Evolutionary conservation across 2,888 invertebrate genomes (phyloP), one percentile per base, ranked within the genome.

Genomic region (Nephrotoma guestfalica): DNA sequence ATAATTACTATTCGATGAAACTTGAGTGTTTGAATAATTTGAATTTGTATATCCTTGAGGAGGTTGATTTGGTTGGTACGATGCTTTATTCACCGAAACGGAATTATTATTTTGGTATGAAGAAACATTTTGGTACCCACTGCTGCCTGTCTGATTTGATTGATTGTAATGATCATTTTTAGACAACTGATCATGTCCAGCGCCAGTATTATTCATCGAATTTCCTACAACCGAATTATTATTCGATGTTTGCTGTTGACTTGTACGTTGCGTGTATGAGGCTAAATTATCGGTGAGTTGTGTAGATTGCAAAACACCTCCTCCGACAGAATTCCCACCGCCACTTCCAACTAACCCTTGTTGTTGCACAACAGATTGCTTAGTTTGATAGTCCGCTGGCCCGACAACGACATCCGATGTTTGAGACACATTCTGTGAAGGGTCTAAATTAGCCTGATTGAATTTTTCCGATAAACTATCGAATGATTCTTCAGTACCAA

Each of bases 401-500:
- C 45, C 47, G 13, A 83, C 83, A 30, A 86, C 45, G 4, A 43
- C 45, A 30, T 43, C 45, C 15, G 51, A 47, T 83, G 88, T 86
- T 45, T 89, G 88, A 85, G 88, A 88, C 30, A 88, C 88, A 87
- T 90, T 90, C 88, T 91, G 90, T 86, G 90, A 90, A 40, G 89
- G 89, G 86, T 91, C 91, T 86, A 91, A 90, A 87, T 88, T 88
- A 11, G 90, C 90, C 41, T 90, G 89, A 87, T 90, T 90, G 87
- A 91, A 91, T 88, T 92, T 92, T 87, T 92, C 92, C 4, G 91
- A 90, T 87, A 91, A 87, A 41, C 90, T 89, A 87, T 91, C 91
- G 86, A 91, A 91, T 6, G 90, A 89, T 41, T 91, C 92, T 85
- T 92, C 92, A 13, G 93, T 92, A 88, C 94, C 94, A 89, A 95